Conservation (phyloP, 53 echinoderm and acorn worm species). For the Holothuria scabra region DNA sequence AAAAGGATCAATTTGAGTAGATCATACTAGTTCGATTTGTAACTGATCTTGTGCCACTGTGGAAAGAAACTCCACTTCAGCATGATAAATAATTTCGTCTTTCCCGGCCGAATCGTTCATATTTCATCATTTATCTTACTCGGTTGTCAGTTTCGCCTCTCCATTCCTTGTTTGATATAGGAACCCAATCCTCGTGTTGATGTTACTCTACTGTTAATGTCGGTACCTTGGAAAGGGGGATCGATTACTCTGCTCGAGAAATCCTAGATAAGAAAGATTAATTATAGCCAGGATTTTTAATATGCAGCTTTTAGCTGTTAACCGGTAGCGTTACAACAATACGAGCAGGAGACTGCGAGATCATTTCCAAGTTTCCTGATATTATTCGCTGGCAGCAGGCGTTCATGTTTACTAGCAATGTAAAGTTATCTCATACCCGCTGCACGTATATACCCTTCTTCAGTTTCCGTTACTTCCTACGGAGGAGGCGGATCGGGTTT, state of each 20-base stretch:
- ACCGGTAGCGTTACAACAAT: conserved; percentile 31
- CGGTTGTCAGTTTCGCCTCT: conserved; percentile 48
- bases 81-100: conserved; percentile 49
- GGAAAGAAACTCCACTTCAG: conserved; percentile 28
- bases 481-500: no score
- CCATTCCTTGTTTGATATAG: conserved; percentile 41
- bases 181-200: conserved; percentile 44
- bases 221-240: conserved; percentile 32
- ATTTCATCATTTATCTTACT: conserved; percentile 49
- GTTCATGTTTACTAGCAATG: no score
- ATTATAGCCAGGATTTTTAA: conserved; percentile 2
- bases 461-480: no score
- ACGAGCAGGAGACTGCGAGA: neutral
- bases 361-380: conserved; percentile 20
- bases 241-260: conserved; percentile 31
- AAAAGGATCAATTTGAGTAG: conserved; percentile 39
- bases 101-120: conserved; percentile 38
- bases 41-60: conserved; percentile 41
- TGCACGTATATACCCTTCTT: no score
- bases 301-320: conserved; percentile 16
- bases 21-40: conserved; percentile 17
- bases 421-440: no score
- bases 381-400: neutral
- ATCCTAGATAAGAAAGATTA: conserved; percentile 30
- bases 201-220: conserved; percentile 44